A percentile compares a stretch with the other conserved stretches of the same genome.
Evolutionary conservation across 2,797 vertebrate genomes (phyloP).

Genomic region (Gila robusta): DNA sequence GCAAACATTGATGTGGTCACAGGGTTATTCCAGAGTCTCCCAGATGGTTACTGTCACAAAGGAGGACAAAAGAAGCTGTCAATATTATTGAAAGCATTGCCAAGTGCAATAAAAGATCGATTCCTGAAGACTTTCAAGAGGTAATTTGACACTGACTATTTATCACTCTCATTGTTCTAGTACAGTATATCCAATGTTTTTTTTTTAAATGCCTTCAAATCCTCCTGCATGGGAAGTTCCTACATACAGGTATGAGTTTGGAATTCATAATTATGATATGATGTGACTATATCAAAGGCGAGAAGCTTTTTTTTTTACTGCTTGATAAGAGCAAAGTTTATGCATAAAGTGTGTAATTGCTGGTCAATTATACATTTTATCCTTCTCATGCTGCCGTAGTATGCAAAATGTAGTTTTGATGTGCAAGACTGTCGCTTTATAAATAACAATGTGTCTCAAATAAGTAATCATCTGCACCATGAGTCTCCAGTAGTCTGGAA

Average conservation of each 20-base stretch:
- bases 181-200: background rate
- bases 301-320: too few relatives aligned
- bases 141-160: constrained; percentile 64
- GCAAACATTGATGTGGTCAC: constrained; percentile 39
- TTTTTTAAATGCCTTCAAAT: background rate
- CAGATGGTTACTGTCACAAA: constrained; percentile 83
- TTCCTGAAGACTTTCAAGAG: constrained; percentile 77
- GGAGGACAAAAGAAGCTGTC: constrained; percentile 78
- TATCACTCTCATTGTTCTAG: background rate
- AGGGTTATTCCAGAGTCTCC: constrained; percentile 85
- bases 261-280: background rate
- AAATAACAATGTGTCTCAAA: background rate
- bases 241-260: background rate
- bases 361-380: background rate
- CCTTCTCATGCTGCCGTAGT: background rate
- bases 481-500: too few relatives aligned
- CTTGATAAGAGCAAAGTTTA: too few relatives aligned
- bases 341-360: background rate
- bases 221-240: background rate
- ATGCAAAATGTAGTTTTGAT: background rate
- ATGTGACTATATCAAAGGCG: background rate
- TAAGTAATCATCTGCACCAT: background rate
- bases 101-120: constrained; percentile 79
- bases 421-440: background rate
- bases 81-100: constrained; percentile 77